Conservation (phyloP, 2,113 vertebrate species). For the Ondatra zibethicus region DNA sequence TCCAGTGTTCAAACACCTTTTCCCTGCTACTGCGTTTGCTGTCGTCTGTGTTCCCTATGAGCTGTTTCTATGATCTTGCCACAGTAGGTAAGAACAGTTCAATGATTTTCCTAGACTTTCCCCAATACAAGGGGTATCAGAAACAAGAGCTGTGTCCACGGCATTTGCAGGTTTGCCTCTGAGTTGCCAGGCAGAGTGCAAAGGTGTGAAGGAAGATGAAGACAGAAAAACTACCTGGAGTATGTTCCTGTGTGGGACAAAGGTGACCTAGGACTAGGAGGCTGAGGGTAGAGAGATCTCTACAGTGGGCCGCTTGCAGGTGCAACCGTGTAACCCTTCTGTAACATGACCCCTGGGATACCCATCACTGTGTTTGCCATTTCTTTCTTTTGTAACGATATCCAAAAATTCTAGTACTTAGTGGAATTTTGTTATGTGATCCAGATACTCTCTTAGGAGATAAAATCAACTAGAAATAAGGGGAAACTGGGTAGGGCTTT, state of each 20-base stretch:
- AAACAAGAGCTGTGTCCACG: too few relatives aligned
- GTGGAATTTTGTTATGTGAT: neutral
- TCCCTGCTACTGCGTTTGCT: neutral
- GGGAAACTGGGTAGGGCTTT: neutral
- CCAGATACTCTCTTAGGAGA: neutral
- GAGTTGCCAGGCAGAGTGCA: neutral
- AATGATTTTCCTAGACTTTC: too few relatives aligned
- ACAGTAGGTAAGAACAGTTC: too few relatives aligned
- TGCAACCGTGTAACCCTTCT: fast-evolving
- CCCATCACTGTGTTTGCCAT: neutral
- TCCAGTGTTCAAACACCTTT: neutral
- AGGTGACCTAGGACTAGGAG: fast-evolving
- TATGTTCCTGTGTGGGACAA: neutral
- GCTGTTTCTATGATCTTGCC: too few relatives aligned
- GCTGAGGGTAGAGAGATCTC: neutral
- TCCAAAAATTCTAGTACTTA: neutral
- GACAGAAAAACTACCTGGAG: fast-evolving
- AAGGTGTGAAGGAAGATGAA: neutral
- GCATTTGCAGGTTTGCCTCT: neutral
- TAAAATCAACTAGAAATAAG: too few relatives aligned
- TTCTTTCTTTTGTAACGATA: neutral
- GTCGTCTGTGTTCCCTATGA: too few relatives aligned
- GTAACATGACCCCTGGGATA: neutral
- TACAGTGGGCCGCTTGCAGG: neutral
- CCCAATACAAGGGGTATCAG: too few relatives aligned